Evolutionary conservation across 1,140 invertebrate genomes (phyloP).

Genomic region (Megathymus violae): DNA sequence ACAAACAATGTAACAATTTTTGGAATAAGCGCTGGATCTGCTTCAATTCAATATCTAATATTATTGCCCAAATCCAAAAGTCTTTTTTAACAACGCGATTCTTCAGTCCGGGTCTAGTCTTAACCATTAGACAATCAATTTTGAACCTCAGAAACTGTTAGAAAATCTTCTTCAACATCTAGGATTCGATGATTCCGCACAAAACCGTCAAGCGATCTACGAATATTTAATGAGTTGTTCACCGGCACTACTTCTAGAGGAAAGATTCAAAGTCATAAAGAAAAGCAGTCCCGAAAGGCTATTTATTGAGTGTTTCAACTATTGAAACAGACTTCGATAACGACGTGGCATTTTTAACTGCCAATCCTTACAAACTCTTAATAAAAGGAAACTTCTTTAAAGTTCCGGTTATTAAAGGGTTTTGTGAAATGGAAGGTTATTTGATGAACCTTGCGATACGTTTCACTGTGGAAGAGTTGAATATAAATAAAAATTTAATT

Average conservation of each 20-base stretch:
- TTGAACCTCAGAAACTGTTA: conserved; percentile 38
- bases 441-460: conserved; percentile 42
- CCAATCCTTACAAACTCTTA: conserved; percentile 82
- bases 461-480: conserved; percentile 35
- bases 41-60: conserved; percentile 66
- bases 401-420: conserved; percentile 81
- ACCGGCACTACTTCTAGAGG: conserved; percentile 18
- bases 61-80: conserved; percentile 56
- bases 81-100: conserved; percentile 60
- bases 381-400: conserved; percentile 74
- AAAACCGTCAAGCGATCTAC: conserved; percentile 40
- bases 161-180: conserved; percentile 35
- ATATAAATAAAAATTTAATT: conserved; percentile 46
- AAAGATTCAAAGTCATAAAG: conserved; percentile 30
- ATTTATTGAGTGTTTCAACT: conserved; percentile 55
- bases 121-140: conserved; percentile 60
- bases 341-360: conserved; percentile 80
- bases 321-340: conserved; percentile 65
- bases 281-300: conserved; percentile 29
- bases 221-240: conserved; percentile 42
- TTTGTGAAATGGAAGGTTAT: conserved; percentile 76
- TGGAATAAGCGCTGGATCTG: conserved; percentile 79
- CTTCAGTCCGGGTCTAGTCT: conserved; percentile 51
- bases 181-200: conserved; percentile 38
- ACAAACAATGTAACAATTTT: conserved; percentile 75